Percentiles rank a stretch among this genome's conserved stretches.
phyloP scores from a whole-genome alignment of 2,888 invertebrate species.

The Hirtodrosophila cameraria region DNA sequence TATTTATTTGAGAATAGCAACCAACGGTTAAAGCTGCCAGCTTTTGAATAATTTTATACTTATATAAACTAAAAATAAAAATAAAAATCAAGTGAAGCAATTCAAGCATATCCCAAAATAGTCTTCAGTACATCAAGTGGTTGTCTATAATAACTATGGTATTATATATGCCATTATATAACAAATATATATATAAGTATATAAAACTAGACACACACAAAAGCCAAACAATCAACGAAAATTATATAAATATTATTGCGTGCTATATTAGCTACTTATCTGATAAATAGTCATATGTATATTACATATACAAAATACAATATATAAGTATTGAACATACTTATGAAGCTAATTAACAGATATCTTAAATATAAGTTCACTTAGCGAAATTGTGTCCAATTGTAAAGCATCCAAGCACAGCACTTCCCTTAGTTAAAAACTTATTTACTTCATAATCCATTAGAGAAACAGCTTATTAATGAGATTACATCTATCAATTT shows the following conservation, averaged over 20 bases:
- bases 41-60: slow-evolving; percentile 47
- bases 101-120: slow-evolving; percentile 78
- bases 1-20: slow-evolving; percentile 19
- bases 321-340: slow-evolving; percentile 12
- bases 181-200: slow-evolving; percentile 1
- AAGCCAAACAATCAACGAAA: slow-evolving; percentile 77
- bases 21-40: slow-evolving; percentile 36
- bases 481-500: neutral
- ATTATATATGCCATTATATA: slow-evolving; percentile 18
- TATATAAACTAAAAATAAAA: slow-evolving; percentile 19
- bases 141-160: slow-evolving; percentile 62
- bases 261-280: slow-evolving; percentile 75
- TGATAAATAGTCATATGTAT: slow-evolving; percentile 46
- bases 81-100: slow-evolving; percentile 59
- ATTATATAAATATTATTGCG: slow-evolving; percentile 58
- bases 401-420: slow-evolving; percentile 47
- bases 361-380: slow-evolving; percentile 33
- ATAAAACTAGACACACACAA: slow-evolving; percentile 36
- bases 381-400: slow-evolving; percentile 70
- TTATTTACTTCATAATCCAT: slow-evolving; percentile 5
- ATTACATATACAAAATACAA: slow-evolving; percentile 30
- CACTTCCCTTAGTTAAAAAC: slow-evolving; percentile 57
- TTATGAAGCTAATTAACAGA: slow-evolving; percentile 15
- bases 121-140: slow-evolving; percentile 75
- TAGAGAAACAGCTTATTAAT: slow-evolving; percentile 11